Conservation (phyloP, 2,888 invertebrate species). For the Ectemnius cavifrons region DNA sequence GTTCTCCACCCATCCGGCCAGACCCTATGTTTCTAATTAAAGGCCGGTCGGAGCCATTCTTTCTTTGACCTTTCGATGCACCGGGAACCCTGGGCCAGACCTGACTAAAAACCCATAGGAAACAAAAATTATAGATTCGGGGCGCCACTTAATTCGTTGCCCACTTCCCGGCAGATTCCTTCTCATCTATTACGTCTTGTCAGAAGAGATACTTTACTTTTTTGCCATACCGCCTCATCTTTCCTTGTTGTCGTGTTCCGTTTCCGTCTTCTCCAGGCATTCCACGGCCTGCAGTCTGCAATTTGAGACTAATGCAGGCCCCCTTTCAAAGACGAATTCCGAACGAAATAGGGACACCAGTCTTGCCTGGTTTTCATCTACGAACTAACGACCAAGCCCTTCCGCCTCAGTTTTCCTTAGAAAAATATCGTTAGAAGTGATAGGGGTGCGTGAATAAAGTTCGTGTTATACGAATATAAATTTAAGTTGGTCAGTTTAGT, state of each 20-base stretch:
- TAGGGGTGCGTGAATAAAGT: conserved; percentile 28
- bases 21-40: conserved; percentile 61
- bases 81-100: conserved; percentile 8
- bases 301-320: conserved; percentile 5
- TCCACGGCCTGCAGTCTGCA: neutral
- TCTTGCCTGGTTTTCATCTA: neutral
- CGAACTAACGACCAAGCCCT: neutral
- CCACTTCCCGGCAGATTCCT: neutral
- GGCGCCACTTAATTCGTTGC: conserved; percentile 49
- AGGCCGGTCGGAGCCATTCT: conserved; percentile 50
- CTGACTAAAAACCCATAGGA: conserved; percentile 14
- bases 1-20: conserved; percentile 54
- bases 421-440: too few relatives aligned
- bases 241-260: conserved; percentile 17
- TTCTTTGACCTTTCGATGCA: conserved; percentile 41
- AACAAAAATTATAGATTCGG: conserved; percentile 48
- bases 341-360: neutral
- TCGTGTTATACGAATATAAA: too few relatives aligned
- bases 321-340: conserved; percentile 1
- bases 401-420: too few relatives aligned
- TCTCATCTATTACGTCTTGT: neutral
- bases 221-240: conserved; percentile 5
- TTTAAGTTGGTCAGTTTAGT: too few relatives aligned
- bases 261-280: conserved; percentile 12
- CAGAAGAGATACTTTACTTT: neutral